Evolutionary conservation across 2,888 invertebrate species (phyloP), one percentile per base, ranked within the genome.

Genomic region (Tetragnatha montana): DNA sequence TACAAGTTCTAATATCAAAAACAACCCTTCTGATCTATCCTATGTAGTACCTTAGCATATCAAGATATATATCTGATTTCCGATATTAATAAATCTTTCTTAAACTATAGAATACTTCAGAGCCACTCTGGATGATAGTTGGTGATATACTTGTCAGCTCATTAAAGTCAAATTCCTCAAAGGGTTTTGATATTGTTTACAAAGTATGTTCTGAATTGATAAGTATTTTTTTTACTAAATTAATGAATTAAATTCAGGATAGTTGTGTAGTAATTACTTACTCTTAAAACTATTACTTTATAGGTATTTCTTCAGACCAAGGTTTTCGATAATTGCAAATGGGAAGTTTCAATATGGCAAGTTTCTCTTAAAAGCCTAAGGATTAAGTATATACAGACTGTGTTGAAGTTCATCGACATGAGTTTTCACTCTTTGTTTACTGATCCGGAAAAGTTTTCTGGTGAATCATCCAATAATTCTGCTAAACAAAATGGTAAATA

Each of bases 331-430:
- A n/a, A 73, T 60, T 90, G 90, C 19, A 17, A 75, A 17, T 90
- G 90, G 90, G 90, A 90, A 68, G 81, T 80, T 12, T 80, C 84
- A 71, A 35, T 80, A 12, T 90, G 90, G 87, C 76, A 87, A 14
- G 70, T 83, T 49, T 70, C 83, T 22, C n/a, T 90, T 47, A 83
- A 84, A 74, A 60, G 50, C n/a, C 47, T 79, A 2, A 87, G 80
- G 68, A 10, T 70, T 21, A 84, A 68, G 47, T 60, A 87, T 51
- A 19, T 87, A n/a, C 80, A 80, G 1, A 14, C 19, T 35, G 60
- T 84, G 49, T 74, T 87, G 76, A 81, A 71, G 22, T 81, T 90
- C 12, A 84, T 90, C 19, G 82, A 81, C 50, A 50, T 71, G n/a
- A 22, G 81, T 21, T 22, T 90, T 0, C 71, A 71, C 49, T 10